A percentile compares a stretch with the other conserved stretches of the same genome.
These are phyloP conservation scores for Bicyclus anynana DNA, from an alignment of 1,140 invertebrate genomes.

Conservation along the genomic window DNA sequence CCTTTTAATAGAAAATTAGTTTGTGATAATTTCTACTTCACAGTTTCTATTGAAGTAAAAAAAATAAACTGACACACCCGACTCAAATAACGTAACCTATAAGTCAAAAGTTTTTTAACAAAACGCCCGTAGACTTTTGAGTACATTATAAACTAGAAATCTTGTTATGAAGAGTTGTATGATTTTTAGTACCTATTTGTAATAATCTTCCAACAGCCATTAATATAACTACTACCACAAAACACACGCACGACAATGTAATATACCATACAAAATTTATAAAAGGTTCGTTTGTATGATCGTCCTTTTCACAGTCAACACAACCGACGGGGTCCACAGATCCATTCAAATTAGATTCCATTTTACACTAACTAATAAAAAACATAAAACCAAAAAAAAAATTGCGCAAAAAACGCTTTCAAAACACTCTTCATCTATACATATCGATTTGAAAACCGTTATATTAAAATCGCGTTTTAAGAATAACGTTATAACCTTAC, in stretches of 20 bases:
- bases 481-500: not conserved
- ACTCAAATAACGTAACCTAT: too few relatives aligned
- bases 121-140: too few relatives aligned
- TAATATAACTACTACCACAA: constrained; percentile 16
- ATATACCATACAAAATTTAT: constrained; percentile 24
- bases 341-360: constrained; percentile 7
- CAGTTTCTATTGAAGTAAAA: too few relatives aligned
- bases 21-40: too few relatives aligned
- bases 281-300: not conserved
- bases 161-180: not conserved
- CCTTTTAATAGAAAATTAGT: too few relatives aligned
- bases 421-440: not conserved
- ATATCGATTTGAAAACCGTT: not conserved
- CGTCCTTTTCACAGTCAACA: not conserved
- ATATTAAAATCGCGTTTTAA: too few relatives aligned
- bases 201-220: constrained; percentile 14
- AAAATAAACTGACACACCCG: too few relatives aligned
- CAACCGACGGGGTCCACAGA: not conserved
- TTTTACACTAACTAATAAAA: not conserved
- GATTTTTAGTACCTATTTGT: constrained; percentile 22
- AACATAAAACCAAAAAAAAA: not conserved
- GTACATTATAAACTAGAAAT: too few relatives aligned
- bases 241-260: constrained; percentile 23
- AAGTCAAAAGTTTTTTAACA: too few relatives aligned
- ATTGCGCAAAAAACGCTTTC: not conserved